phyloP scores from a whole-genome alignment of 2,113 vertebrate species.

The Sander lucioperca region DNA sequence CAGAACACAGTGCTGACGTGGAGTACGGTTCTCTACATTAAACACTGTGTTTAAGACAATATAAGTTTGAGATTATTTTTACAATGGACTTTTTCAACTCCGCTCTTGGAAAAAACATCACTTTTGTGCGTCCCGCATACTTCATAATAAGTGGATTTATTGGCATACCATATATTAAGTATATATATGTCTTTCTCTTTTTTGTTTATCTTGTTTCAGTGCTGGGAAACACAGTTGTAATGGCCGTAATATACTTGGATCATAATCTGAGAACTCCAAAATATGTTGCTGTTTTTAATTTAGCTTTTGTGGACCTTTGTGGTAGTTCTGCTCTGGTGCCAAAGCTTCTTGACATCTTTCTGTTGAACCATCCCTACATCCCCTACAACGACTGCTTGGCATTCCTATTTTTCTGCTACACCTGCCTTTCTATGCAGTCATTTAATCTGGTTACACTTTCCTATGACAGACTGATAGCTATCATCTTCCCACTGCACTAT shows the following conservation, averaged over 20 bases:
- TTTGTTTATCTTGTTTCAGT: slow-evolving; percentile 72
- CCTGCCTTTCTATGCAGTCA: slow-evolving; percentile 73
- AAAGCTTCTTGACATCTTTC: slow-evolving; percentile 76
- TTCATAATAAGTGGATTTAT: slow-evolving; percentile 78
- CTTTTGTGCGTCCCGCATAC: slow-evolving; percentile 68
- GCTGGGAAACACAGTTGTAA: slow-evolving; percentile 69
- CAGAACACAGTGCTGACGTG: background rate
- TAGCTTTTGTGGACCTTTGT: slow-evolving; percentile 78
- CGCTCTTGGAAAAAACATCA: slow-evolving; percentile 60
- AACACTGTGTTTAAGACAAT: background rate
- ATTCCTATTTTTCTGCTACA: slow-evolving; percentile 78
- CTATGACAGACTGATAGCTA: slow-evolving; percentile 82
- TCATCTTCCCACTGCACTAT: slow-evolving; percentile 77
- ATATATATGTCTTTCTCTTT: slow-evolving; percentile 76
- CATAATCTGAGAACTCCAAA: slow-evolving; percentile 77
- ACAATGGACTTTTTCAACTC: slow-evolving; percentile 30
- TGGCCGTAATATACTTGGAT: slow-evolving; percentile 70
- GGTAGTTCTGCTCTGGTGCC: slow-evolving; percentile 77
- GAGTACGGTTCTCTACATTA: background rate
- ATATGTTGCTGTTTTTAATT: slow-evolving; percentile 78
- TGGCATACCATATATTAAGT: slow-evolving; percentile 68
- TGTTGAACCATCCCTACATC: slow-evolving; percentile 70
- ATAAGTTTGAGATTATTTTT: background rate
- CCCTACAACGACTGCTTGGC: slow-evolving; percentile 72
- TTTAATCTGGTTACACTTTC: slow-evolving; percentile 77